Percentiles rank a stretch among this genome's conserved stretches.
phyloP scores from a whole-genome alignment of 2,797 vertebrate genomes.

The Sebastes melanostomus region DNA sequence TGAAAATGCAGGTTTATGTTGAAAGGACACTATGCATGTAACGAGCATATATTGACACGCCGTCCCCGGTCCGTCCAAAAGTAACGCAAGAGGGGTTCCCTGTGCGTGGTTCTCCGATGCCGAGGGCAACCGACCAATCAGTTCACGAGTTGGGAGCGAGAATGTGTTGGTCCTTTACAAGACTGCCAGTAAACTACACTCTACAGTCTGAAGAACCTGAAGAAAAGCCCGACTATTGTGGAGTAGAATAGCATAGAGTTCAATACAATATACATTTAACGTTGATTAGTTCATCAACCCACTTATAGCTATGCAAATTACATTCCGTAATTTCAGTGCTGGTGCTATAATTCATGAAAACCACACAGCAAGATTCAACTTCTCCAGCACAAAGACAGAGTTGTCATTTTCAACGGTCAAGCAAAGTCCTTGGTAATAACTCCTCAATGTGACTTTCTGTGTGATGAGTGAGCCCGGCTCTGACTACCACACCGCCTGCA shows the following conservation, averaged over 20 bases:
- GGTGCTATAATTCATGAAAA: background rate
- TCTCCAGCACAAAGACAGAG: constrained; percentile 1
- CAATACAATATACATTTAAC: background rate
- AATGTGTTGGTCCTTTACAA: background rate
- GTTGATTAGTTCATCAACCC: background rate
- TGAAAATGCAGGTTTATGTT: too few species aligned
- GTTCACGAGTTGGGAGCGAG: too few species aligned
- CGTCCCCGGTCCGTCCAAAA: too few species aligned
- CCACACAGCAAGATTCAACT: background rate
- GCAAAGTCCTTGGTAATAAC: constrained; percentile 8
- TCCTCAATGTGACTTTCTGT: background rate
- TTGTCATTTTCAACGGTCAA: constrained; percentile 11
- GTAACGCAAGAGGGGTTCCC: too few species aligned
- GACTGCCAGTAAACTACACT: background rate
- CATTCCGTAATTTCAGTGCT: background rate
- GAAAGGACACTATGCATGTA: too few species aligned
- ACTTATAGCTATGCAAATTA: background rate
- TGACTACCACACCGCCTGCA: constrained; percentile 15
- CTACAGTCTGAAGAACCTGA: background rate
- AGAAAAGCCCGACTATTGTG: background rate
- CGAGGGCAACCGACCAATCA: too few species aligned
- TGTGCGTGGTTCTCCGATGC: too few species aligned
- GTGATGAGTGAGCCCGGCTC: constrained; percentile 19
- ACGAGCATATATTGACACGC: fast-evolving
- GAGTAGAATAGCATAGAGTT: background rate